These are phyloP conservation scores for Microctonus brassicae DNA, from an alignment of 2,888 invertebrate genomes.

Conservation along the genomic window DNA sequence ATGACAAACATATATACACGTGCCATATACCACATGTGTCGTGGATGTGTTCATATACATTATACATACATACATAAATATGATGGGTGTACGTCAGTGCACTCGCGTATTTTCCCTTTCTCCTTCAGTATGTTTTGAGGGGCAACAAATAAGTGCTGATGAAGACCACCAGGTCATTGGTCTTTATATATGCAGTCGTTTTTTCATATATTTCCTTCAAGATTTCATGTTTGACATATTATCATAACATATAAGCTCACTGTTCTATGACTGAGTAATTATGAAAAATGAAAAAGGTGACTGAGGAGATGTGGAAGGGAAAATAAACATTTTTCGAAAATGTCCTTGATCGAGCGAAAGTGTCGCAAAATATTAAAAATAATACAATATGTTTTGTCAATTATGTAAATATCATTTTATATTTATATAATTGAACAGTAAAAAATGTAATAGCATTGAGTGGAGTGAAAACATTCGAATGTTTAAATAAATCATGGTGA, in stretches of 20 bases:
- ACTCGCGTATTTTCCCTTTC: not conserved
- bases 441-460: constrained; percentile 17
- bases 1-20: constrained; percentile 34
- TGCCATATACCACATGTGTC: constrained; percentile 36
- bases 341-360: constrained; percentile 22
- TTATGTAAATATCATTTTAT: not conserved
- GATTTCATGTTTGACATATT: not conserved
- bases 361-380: constrained; percentile 44
- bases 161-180: constrained; percentile 50
- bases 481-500: not conserved
- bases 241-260: too few relatives aligned
- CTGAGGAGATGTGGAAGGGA: not conserved
- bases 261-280: too few relatives aligned
- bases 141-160: constrained; percentile 48
- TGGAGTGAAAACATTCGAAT: too few relatives aligned
- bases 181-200: constrained; percentile 46
- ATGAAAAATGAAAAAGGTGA: not conserved
- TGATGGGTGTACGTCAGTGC: too few relatives aligned
- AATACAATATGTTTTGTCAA: constrained; percentile 11
- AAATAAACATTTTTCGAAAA: constrained; percentile 12
- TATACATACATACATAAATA: not conserved
- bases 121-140: constrained; percentile 3
- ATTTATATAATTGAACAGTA: constrained; percentile 11
- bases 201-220: constrained; percentile 26
- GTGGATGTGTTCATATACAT: not conserved